Evolutionary conservation across 2,113 vertebrate species (phyloP), one percentile per base, ranked within the genome.

Genomic region (Nettapus auritus): DNA sequence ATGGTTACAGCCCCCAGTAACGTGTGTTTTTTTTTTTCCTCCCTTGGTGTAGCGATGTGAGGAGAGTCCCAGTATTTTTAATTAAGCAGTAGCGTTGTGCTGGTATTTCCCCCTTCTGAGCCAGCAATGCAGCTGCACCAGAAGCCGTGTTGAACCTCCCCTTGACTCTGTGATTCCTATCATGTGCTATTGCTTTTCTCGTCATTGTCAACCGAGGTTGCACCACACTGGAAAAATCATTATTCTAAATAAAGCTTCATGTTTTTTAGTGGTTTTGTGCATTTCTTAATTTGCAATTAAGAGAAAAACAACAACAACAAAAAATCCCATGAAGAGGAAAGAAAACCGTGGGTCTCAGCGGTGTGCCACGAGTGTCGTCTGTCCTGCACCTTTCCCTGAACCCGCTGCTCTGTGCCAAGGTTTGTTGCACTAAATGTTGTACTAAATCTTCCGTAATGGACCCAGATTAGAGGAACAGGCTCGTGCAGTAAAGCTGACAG

Each of bases 201-300:
- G 53, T 96, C 31, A 4, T 53, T 82, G 56, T 78, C 52, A 81
- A 29, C 69, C 67, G 29, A 84, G 66, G 60, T n/a, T 74, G 76
- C 52, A 64, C 59, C 64, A 60, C 52, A 64, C 44, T 88, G 82
- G 94, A 91, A 95, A 91, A 90, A 93, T 87, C 60, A 74, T 95
- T 94, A 88, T 86, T 93, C 86, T 90, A 95, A 94, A 86, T 86
- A 94, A 88, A 94, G 57, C 68, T 67, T 91, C 2, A 0, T 62
- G 29, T 0, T 80, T 96, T 91, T 77, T 59, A 56, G 79, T 85
- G 53, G 7, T 2, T 9, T 88, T 91, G 33, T 71, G 22, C 67
- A 57, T 78, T 85, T 90, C 68, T n/a, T 74, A 31, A 59, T 89
- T 83, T 83, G 48, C 52, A 25, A 9, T 38, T 68, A 44, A 64